A percentile compares a stretch with the other conserved stretches of the same genome.
Evolutionary conservation across 1,140 invertebrate genomes (phyloP).

Genomic region (Ruditapes philippinarum): DNA sequence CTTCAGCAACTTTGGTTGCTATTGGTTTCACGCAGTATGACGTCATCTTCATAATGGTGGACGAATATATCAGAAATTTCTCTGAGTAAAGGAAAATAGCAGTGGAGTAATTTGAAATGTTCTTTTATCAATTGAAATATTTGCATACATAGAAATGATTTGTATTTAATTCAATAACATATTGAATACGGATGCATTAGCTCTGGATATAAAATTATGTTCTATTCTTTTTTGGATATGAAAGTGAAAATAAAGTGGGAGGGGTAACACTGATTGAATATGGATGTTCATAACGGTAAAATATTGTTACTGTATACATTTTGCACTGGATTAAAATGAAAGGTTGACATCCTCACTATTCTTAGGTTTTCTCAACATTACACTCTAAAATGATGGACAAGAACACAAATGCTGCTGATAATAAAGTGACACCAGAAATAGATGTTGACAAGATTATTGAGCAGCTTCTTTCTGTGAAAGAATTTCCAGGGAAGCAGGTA

Average conservation of each 20-base stretch:
- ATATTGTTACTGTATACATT: neutral
- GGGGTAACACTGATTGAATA: neutral
- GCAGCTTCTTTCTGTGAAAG: constrained; percentile 82
- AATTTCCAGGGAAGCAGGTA: constrained; percentile 85
- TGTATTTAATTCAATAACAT: neutral
- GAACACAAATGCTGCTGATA: constrained; percentile 33
- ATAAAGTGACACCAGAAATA: constrained; percentile 71
- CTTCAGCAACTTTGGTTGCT: constrained; percentile 55
- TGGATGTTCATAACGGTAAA: neutral
- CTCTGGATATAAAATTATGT: neutral
- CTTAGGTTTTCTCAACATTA: neutral
- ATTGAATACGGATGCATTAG: neutral
- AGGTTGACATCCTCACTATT: neutral
- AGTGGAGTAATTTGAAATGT: neutral
- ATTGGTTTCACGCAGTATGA: constrained; percentile 54
- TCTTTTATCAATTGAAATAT: neutral
- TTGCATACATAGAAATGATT: neutral
- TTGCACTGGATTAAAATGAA: neutral
- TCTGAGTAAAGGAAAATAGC: neutral
- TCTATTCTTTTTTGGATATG: neutral
- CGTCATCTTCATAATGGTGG: constrained; percentile 55
- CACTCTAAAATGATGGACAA: constrained; percentile 58
- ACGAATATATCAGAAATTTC: constrained; percentile 15
- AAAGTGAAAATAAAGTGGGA: constrained; percentile 15
- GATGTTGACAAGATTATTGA: constrained; percentile 85